Evolutionary conservation across 2,888 invertebrate species (phyloP), one percentile per base, ranked within the genome.

Genomic region (Hyles lineata): DNA sequence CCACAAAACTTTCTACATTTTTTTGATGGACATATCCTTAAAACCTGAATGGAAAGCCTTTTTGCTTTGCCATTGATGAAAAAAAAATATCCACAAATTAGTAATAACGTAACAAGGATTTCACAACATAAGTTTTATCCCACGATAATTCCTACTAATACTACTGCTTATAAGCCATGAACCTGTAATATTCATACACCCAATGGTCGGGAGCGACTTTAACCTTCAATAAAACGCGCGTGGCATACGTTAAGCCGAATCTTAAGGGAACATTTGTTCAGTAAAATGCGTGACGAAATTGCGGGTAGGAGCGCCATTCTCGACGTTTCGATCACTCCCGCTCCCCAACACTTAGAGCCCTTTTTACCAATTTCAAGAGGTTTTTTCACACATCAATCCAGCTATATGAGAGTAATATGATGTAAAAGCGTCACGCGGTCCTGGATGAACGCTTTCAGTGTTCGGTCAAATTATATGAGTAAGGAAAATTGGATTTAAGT

Each of bases 361-460:
- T 93, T 93, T 94, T 93, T 91, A 92, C 91, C 93, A 94, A 93
- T 93, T 94, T 94, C 90, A 88, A 89, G 87, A 90, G 92, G 90
- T 91, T 91, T 91, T 89, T 91, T 89, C 89, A 90, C 90, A 92
- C 93, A 93, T 92, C 93, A 93, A 93, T 93, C 93, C 91, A 91
- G 86, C 84, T 89, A 89, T 91, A 89, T 87, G 84, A 83, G 85
- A 85, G 89, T 89, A 89, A 89, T 90, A 91, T 88, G 90, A 90
- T 90, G 89, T 89, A 87, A 91, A 88, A 88, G 88, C 90, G 87
- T 89, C 86, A 84, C 84, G 87, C 85, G 83, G 80, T 75, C 77
- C 77, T 74, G 77, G 79, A 83, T 79, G 81, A 82, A 80, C 83
- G 79, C 76, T 80, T 80, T 75, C 77, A 80, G 80, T 79, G 81